phyloP scores from a whole-genome alignment of 2,888 invertebrate genomes.

The Pyrocoelia pectoralis region DNA sequence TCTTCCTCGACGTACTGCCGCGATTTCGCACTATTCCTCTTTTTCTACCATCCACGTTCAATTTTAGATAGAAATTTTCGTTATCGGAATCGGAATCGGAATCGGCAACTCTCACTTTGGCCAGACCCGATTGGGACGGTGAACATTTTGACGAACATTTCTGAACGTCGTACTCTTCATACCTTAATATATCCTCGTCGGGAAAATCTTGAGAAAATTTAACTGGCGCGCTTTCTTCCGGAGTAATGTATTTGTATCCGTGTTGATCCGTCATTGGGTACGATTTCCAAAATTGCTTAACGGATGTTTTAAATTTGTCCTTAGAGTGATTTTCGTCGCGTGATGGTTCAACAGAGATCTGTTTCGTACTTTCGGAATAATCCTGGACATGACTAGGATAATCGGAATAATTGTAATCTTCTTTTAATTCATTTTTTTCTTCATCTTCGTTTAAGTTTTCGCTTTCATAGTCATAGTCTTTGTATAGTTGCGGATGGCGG shows the following conservation, averaged over 20 bases:
- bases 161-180: constrained; percentile 39
- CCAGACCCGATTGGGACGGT: not conserved
- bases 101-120: not conserved
- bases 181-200: constrained; percentile 31
- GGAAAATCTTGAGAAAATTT: constrained; percentile 4
- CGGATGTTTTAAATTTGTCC: constrained; percentile 38
- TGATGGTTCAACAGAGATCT: not conserved
- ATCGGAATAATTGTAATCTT: constrained; percentile 19
- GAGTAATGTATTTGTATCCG: constrained; percentile 50
- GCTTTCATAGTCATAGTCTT: constrained; percentile 37
- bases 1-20: too few species aligned
- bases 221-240: constrained; percentile 33
- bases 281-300: constrained; percentile 41
- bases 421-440: constrained; percentile 23
- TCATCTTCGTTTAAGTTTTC: constrained; percentile 28
- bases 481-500: constrained; percentile 26
- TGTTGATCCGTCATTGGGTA: constrained; percentile 31
- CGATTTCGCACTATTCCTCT: not conserved
- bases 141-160: not conserved
- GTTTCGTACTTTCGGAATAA: constrained; percentile 20
- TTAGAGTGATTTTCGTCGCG: constrained; percentile 9
- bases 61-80: not conserved
- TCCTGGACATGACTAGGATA: constrained; percentile 21
- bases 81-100: not conserved
- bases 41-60: not conserved